Conservation (phyloP, 2,797 vertebrate species). For the Hyperoplus lanceolatus region DNA sequence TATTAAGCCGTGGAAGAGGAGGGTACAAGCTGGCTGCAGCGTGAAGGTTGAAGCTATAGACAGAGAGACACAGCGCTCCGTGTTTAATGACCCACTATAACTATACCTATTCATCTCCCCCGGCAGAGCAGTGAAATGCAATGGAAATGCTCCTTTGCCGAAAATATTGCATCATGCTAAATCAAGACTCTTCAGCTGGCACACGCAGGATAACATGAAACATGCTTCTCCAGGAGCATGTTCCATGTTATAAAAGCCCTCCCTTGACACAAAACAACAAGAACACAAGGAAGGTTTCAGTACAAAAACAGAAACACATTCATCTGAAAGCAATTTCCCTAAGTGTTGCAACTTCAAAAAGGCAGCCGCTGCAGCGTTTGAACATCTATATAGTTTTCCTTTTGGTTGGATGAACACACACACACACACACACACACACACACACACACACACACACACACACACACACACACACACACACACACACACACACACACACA, state of each 20-base stretch:
- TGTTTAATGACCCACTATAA: constrained; percentile 82
- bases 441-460: neutral
- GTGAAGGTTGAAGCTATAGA: constrained; percentile 80
- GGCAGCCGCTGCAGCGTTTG: constrained; percentile 40
- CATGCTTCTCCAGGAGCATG: constrained; percentile 37
- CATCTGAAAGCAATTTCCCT: constrained; percentile 12
- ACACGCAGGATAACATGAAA: constrained; percentile 20
- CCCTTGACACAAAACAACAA: constrained; percentile 23
- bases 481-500: constrained; percentile 10
- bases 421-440: too few relatives aligned
- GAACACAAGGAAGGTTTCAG: constrained; percentile 2
- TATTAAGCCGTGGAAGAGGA: constrained; percentile 62
- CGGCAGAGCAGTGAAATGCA: constrained; percentile 61
- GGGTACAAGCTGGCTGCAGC: constrained; percentile 64
- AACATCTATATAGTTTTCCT: constrained; percentile 60
- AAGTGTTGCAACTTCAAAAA: constrained; percentile 42
- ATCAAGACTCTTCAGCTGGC: constrained; percentile 46
- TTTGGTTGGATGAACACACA: constrained; percentile 12
- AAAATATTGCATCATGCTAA: constrained; percentile 61
- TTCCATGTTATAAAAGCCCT: constrained; percentile 16
- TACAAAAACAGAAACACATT: neutral
- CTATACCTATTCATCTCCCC: constrained; percentile 79
- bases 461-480: constrained; percentile 15
- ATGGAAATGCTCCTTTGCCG: constrained; percentile 61
- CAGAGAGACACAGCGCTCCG: constrained; percentile 63